Conservation (phyloP, 2,113 vertebrate genomes). For the Amblyopsis rosae region DNA sequence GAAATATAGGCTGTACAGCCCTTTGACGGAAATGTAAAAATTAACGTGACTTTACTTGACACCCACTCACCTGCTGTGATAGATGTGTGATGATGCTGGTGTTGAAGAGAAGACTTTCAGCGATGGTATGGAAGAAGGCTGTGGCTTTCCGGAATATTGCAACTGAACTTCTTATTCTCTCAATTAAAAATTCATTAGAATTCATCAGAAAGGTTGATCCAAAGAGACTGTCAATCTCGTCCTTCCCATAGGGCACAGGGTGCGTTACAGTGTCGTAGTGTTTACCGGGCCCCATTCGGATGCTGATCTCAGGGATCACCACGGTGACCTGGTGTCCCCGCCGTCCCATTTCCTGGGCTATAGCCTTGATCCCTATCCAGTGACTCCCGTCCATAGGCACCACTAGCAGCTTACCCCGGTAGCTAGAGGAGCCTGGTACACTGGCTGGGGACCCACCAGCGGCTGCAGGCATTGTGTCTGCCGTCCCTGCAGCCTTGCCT, state of each 20-base stretch:
- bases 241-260: slow-evolving; percentile 62
- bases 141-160: background rate
- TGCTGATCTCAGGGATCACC: slow-evolving; percentile 75
- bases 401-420: slow-evolving; percentile 79
- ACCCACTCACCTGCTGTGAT: slow-evolving; percentile 53
- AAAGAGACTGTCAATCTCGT: slow-evolving; percentile 33
- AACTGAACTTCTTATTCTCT: slow-evolving; percentile 34
- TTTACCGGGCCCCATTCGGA: slow-evolving; percentile 74
- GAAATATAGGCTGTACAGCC: no score
- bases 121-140: slow-evolving; percentile 27
- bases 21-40: no score
- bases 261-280: slow-evolving; percentile 71
- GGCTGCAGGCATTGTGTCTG: background rate
- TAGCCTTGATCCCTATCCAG: slow-evolving; percentile 78
- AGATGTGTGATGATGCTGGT: slow-evolving; percentile 59
- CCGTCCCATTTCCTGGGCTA: slow-evolving; percentile 73
- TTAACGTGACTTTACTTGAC: no score
- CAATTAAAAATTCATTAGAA: slow-evolving; percentile 43
- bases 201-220: rapidly evolving
- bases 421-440: slow-evolving; percentile 12
- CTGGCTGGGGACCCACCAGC: background rate
- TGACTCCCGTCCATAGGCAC: slow-evolving; percentile 87
- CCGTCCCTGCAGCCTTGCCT: background rate
- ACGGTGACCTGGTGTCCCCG: slow-evolving; percentile 78
- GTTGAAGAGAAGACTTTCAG: slow-evolving; percentile 75